Conservation (phyloP, 2,888 invertebrate species). For the Philaethria dido region DNA sequence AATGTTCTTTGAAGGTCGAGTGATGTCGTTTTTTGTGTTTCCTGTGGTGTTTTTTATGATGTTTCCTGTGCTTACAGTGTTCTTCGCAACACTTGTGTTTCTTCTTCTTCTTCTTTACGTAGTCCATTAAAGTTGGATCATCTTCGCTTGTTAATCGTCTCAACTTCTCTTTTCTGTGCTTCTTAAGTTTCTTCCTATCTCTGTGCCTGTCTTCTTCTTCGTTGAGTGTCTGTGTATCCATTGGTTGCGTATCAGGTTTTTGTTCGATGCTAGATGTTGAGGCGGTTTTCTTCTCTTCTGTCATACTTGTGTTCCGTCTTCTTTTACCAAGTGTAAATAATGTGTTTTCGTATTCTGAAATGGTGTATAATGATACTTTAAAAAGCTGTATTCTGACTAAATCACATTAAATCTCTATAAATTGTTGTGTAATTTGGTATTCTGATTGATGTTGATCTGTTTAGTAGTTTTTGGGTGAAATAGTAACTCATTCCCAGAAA, state of each 20-base stretch:
- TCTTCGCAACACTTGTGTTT: constrained; percentile 88
- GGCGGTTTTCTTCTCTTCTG: constrained; percentile 81
- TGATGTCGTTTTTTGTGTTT: constrained; percentile 91
- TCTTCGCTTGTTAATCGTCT: constrained; percentile 74
- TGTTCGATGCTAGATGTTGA: constrained; percentile 52
- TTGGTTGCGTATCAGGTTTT: constrained; percentile 51
- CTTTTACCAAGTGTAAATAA: constrained; percentile 90
- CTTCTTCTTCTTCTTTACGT: constrained; percentile 87
- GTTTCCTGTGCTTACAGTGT: constrained; percentile 87
- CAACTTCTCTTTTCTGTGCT: constrained; percentile 86
- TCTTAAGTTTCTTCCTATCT: constrained; percentile 87
- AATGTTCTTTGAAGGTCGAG: constrained; percentile 75
- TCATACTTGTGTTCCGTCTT: constrained; percentile 85
- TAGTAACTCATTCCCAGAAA: too few relatives aligned
- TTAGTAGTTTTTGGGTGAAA: too few relatives aligned
- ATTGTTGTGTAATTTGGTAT: too few relatives aligned
- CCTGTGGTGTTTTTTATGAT: constrained; percentile 90
- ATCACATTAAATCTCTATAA: too few relatives aligned
- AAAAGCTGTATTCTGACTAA: not conserved
- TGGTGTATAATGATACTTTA: not conserved
- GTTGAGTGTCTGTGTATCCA: constrained; percentile 49
- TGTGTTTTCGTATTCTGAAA: constrained; percentile 93
- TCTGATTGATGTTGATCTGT: too few relatives aligned
- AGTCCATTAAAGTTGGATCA: constrained; percentile 65
- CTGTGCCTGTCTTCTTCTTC: constrained; percentile 80